A percentile compares a stretch with the other conserved stretches of the same genome.
These are phyloP conservation scores for Tympanuchus pallidicinctus DNA, from an alignment of 2,113 vertebrate species.

Conservation along the genomic window DNA sequence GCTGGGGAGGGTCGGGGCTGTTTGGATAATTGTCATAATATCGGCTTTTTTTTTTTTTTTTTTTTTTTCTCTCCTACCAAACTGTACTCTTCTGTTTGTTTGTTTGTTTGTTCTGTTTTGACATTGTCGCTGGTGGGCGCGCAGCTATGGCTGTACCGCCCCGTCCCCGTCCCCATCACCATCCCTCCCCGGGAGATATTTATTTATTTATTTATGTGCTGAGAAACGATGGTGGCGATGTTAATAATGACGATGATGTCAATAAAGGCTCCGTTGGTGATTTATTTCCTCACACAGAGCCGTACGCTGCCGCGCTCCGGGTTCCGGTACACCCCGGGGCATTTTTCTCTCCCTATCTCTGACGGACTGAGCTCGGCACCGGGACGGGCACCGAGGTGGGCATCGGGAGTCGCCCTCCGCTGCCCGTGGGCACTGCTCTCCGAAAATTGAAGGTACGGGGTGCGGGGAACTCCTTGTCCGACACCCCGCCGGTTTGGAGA, in stretches of 20 bases:
- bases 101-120: neutral
- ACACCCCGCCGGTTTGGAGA: no score
- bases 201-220: conserved; percentile 98
- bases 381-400: neutral
- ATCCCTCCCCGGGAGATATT: conserved; percentile 83
- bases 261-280: conserved; percentile 63
- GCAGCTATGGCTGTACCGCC: neutral
- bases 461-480: neutral
- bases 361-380: neutral
- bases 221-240: conserved; percentile 71
- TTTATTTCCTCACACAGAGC: conserved; percentile 4
- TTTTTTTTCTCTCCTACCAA: no score
- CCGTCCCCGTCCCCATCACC: neutral
- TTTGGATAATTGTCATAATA: neutral
- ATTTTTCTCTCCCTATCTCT: neutral
- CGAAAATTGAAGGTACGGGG: neutral
- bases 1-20: neutral
- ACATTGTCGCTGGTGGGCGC: neutral
- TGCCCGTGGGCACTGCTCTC: neutral
- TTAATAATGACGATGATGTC: neutral
- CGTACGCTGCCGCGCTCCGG: fast-evolving
- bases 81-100: neutral
- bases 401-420: neutral
- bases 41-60: fast-evolving
- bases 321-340: neutral